A percentile compares a stretch with the other conserved stretches of the same genome.
phyloP scores from a whole-genome alignment of 2,113 vertebrate genomes.

The Carollia perspicillata region DNA sequence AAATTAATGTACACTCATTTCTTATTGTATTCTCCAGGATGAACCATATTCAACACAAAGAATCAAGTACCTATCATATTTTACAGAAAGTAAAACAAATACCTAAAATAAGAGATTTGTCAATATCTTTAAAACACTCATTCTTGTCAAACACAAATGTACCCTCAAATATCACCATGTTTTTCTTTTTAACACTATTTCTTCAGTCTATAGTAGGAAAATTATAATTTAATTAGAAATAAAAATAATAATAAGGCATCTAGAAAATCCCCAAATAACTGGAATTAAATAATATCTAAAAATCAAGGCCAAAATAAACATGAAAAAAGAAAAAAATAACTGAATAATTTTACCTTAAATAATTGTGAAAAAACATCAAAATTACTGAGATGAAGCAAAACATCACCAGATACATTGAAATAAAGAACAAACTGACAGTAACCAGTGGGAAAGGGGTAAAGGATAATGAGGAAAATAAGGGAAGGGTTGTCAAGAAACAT shows the following conservation, averaged over 20 bases:
- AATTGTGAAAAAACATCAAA: neutral
- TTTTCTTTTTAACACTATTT: neutral
- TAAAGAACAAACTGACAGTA: too few relatives aligned
- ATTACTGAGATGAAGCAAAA: neutral
- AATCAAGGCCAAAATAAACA: neutral
- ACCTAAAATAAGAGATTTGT: neutral
- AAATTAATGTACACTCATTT: neutral
- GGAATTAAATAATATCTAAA: neutral
- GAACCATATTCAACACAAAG: neutral
- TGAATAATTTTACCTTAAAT: neutral
- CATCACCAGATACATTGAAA: too few relatives aligned
- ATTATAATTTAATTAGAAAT: neutral
- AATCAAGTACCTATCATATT: neutral
- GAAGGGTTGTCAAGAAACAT: too few relatives aligned
- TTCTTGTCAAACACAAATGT: neutral
- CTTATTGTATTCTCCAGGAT: neutral
- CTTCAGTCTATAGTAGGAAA: neutral
- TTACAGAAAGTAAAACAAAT: neutral
- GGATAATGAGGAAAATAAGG: too few relatives aligned
- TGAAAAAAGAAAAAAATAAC: neutral
- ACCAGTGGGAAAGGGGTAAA: too few relatives aligned
- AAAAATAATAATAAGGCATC: neutral
- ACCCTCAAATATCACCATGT: neutral
- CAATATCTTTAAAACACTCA: neutral
- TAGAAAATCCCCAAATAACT: neutral